Percentiles rank a stretch among this genome's conserved stretches.
Conservation (phyloP, 2,113 vertebrate species). For the Megaceryle torquata region DNA sequence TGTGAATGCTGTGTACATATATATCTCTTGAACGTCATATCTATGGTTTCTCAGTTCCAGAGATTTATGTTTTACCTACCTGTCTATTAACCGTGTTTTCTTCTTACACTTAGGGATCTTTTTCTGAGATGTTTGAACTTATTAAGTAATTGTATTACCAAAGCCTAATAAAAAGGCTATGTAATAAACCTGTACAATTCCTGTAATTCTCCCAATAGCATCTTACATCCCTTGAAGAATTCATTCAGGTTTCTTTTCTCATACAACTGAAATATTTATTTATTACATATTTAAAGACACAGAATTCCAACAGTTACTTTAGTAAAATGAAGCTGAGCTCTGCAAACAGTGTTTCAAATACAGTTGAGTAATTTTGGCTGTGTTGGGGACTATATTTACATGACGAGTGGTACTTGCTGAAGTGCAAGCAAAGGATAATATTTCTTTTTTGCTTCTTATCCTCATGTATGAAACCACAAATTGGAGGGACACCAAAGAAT, state of each 20-base stretch:
- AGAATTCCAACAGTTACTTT: neutral
- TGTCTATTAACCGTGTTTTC: neutral
- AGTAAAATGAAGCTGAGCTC: neutral
- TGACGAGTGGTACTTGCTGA: neutral
- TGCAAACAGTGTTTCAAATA: neutral
- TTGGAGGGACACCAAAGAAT: constrained; percentile 40
- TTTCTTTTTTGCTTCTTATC: constrained; percentile 40
- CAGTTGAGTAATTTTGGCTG: neutral
- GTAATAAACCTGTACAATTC: neutral
- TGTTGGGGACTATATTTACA: neutral
- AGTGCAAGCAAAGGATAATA: neutral
- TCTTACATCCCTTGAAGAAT: neutral
- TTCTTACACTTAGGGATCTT: neutral
- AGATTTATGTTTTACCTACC: neutral
- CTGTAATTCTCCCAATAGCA: neutral
- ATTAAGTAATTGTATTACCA: neutral
- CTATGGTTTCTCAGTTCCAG: neutral
- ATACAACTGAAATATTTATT: neutral
- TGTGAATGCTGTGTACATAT: neutral
- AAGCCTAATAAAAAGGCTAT: neutral
- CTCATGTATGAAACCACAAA: constrained; percentile 42
- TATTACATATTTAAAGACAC: neutral
- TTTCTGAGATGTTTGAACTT: neutral
- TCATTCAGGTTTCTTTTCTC: neutral
- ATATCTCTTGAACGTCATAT: neutral